Conservation (phyloP, 2,113 vertebrate genomes). For the Eurystomus gularis region DNA sequence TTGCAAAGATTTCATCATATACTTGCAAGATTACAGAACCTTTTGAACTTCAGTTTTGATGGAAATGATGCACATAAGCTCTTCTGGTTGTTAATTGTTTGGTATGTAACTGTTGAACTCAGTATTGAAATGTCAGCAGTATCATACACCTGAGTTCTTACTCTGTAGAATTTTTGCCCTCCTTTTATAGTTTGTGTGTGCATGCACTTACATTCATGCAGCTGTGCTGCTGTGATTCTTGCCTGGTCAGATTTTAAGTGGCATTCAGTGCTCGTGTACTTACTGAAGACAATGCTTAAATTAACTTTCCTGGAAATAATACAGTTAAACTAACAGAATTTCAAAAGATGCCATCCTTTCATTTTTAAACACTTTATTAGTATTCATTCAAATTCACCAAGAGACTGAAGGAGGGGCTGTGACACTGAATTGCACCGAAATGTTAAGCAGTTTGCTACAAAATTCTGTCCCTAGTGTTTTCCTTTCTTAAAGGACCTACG, state of each 20-base stretch:
- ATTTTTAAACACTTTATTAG: not conserved
- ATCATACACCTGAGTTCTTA: not conserved
- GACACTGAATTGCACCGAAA: not conserved
- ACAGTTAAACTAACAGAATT: not conserved
- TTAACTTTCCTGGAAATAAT: not conserved
- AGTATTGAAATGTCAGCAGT: not conserved
- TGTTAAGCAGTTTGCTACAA: not conserved
- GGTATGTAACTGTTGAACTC: not conserved
- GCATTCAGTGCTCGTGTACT: rapidly evolving
- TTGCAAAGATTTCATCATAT: not conserved
- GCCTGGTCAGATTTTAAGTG: not conserved
- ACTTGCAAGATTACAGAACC: not conserved
- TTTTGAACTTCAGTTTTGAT: not conserved
- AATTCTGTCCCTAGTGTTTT: not conserved
- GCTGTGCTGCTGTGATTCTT: not conserved
- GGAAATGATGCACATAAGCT: not conserved
- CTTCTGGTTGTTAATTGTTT: not conserved
- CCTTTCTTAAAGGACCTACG: not conserved
- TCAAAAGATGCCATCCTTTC: not conserved
- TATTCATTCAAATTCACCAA: not conserved
- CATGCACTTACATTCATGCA: not conserved
- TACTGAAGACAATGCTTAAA: not conserved
- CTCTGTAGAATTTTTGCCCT: not conserved
- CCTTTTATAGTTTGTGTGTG: not conserved
- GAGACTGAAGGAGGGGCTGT: not conserved